phyloP scores from a whole-genome alignment of 2,113 vertebrate genomes.

The Sitta europaea region DNA sequence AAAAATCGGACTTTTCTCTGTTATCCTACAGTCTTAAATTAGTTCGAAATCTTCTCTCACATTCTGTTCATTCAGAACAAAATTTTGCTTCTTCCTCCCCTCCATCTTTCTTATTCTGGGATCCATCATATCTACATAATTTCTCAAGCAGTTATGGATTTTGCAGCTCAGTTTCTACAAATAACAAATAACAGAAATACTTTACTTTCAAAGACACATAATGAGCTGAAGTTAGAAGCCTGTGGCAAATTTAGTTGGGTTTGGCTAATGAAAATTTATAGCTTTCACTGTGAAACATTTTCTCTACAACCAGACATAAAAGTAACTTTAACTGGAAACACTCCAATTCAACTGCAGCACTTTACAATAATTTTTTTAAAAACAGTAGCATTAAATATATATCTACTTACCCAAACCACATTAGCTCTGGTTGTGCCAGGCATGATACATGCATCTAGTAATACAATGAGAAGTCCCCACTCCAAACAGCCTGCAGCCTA shows the following conservation, averaged over 20 bases:
- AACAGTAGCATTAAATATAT: neutral
- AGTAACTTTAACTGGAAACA: neutral
- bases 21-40: neutral
- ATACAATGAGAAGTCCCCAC: neutral
- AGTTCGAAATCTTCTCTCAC: neutral
- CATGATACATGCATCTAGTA: neutral
- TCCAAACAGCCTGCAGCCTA: neutral
- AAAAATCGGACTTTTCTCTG: neutral
- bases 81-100: neutral
- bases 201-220: neutral
- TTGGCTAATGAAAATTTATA: constrained; percentile 16
- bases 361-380: neutral
- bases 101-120: neutral
- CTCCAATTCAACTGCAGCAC: neutral
- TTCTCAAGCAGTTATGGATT: neutral
- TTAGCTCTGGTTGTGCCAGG: neutral
- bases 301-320: neutral
- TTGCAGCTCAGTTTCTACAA: neutral
- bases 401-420: neutral
- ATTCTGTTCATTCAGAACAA: neutral
- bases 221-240: neutral
- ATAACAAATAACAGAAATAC: neutral
- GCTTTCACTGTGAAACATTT: neutral
- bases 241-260: neutral
- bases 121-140: neutral